phyloP scores from a whole-genome alignment of 2,888 invertebrate genomes.

The Neuroscelio doddi region DNA sequence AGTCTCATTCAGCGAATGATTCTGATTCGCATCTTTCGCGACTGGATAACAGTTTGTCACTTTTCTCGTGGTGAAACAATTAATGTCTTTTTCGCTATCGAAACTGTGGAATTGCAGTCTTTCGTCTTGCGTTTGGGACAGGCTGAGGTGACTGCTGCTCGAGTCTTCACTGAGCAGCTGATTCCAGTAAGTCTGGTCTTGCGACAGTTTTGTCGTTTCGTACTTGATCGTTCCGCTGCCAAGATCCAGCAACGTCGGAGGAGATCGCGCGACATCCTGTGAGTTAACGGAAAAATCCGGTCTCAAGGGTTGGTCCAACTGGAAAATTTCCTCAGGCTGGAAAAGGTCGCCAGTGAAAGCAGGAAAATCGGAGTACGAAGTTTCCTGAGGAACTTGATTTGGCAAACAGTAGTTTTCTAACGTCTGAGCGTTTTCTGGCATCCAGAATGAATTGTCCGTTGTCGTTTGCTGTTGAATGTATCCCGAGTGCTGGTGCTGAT shows the following conservation, averaged over 20 bases:
- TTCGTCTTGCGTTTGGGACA: constrained; percentile 74
- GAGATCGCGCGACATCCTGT: constrained; percentile 75
- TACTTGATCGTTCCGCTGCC: constrained; percentile 81
- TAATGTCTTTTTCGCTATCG: constrained; percentile 56
- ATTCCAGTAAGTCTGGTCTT: constrained; percentile 65
- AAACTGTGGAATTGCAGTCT: constrained; percentile 65
- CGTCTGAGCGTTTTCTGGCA: constrained; percentile 68
- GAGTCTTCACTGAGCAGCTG: constrained; percentile 69
- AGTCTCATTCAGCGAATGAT: constrained; percentile 37
- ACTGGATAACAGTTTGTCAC: constrained; percentile 45
- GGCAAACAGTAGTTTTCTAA: constrained; percentile 68
- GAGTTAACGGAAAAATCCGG: constrained; percentile 75
- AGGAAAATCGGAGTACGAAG: constrained; percentile 74
- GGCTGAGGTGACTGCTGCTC: constrained; percentile 66
- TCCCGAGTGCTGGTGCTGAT: constrained; percentile 56
- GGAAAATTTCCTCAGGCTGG: constrained; percentile 85
- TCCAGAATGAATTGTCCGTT: constrained; percentile 63
- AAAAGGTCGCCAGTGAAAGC: constrained; percentile 78
- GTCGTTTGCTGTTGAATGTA: constrained; percentile 54
- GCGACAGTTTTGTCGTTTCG: constrained; percentile 71
- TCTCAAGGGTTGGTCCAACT: constrained; percentile 82
- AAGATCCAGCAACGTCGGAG: constrained; percentile 81
- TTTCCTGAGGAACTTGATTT: constrained; percentile 69
- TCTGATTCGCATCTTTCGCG: constrained; percentile 53
- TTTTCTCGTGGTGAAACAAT: constrained; percentile 48